These are phyloP conservation scores for Pachydiplax longipennis DNA, from an alignment of 2,888 invertebrate genomes.

Conservation along the genomic window DNA sequence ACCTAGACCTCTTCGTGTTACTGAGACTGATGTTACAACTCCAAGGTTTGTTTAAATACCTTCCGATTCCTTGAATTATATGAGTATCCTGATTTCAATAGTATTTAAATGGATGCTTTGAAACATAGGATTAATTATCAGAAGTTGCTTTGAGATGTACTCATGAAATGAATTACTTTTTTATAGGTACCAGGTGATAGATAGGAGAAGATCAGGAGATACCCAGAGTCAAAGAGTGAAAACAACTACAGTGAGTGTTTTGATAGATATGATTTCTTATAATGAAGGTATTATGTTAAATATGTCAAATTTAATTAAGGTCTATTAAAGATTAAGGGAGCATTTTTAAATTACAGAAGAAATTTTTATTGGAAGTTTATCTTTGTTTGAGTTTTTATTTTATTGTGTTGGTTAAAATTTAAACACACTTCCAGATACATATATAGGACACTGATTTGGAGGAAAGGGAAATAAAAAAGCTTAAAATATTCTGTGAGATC, in stretches of 20 bases:
- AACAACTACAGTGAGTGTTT: background rate
- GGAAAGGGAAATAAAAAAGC: background rate
- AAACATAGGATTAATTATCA: background rate
- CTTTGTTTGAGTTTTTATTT: too few relatives aligned
- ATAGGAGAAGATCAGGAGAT: conserved; percentile 10
- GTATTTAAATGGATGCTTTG: background rate
- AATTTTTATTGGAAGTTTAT: too few relatives aligned
- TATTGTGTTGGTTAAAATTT: too few relatives aligned
- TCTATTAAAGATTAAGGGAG: too few relatives aligned
- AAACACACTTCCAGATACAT: background rate
- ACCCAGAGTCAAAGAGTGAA: background rate
- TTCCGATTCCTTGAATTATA: too few relatives aligned
- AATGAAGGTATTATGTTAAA: too few relatives aligned
- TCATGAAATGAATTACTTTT: background rate
- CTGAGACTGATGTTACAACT: background rate
- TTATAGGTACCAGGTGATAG: conserved; percentile 20
- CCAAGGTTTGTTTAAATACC: background rate
- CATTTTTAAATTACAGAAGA: too few relatives aligned
- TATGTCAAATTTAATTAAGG: too few relatives aligned
- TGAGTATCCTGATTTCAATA: background rate
- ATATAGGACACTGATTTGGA: background rate
- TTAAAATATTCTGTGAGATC: too few relatives aligned
- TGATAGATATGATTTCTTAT: too few relatives aligned
- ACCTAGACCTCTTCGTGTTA: conserved; percentile 31
- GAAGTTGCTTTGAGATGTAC: background rate